phyloP scores from a whole-genome alignment of 1,140 invertebrate genomes.

The Heliconius himera region DNA sequence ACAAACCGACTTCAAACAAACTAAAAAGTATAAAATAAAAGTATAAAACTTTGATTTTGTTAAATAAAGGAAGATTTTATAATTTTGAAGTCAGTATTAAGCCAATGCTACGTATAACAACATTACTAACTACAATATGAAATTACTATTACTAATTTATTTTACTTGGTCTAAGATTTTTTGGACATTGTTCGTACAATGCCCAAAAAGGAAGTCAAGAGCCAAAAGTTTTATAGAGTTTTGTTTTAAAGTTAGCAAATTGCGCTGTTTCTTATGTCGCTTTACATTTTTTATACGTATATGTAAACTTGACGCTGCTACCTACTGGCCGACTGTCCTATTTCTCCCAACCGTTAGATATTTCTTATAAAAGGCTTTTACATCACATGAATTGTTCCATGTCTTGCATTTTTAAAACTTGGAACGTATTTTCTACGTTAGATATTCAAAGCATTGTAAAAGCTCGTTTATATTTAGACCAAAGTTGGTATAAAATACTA shows the following conservation, averaged over 20 bases:
- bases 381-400: constrained; percentile 27
- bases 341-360: constrained; percentile 30
- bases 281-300: constrained; percentile 6
- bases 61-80: too few species aligned
- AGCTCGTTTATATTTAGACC: constrained; percentile 10
- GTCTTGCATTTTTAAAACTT: constrained; percentile 38
- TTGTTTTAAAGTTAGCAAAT: neutral
- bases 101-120: too few species aligned
- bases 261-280: neutral
- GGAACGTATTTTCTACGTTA: constrained; percentile 20
- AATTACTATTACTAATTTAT: too few species aligned
- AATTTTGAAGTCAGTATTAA: too few species aligned
- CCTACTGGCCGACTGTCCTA: constrained; percentile 25
- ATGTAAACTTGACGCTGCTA: neutral
- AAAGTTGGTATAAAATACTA: neutral
- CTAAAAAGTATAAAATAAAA: too few species aligned
- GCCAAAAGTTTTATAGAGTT: neutral
- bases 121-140: too few species aligned
- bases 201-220: neutral
- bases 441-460: constrained; percentile 31
- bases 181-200: too few species aligned
- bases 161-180: too few species aligned
- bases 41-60: too few species aligned
- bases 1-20: too few species aligned
- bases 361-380: constrained; percentile 33